Percentiles rank a stretch among this genome's conserved stretches.
phyloP scores from a whole-genome alignment of 1,140 invertebrate genomes.

The Hycleus cichorii region DNA sequence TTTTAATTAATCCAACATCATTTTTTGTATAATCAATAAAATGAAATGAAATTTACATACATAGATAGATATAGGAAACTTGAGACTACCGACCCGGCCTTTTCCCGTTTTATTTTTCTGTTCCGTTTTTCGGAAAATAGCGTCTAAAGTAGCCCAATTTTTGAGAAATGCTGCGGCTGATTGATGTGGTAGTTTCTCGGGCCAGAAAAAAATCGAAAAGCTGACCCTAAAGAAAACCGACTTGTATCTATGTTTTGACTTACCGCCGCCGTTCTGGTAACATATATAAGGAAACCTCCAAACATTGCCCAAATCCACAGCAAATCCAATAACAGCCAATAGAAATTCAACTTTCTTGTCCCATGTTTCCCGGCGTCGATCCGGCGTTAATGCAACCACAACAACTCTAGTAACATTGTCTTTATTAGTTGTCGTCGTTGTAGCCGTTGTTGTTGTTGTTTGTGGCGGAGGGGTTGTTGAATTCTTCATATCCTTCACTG shows the following conservation, averaged over 20 bases:
- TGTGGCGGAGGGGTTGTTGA: not conserved
- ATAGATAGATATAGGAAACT: too few species aligned
- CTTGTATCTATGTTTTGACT: conserved; percentile 16
- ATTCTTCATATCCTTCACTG: conserved; percentile 16
- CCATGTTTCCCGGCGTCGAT: conserved; percentile 61
- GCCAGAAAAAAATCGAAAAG: not conserved
- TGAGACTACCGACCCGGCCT: not conserved
- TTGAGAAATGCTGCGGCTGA: not conserved
- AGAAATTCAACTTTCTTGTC: conserved; percentile 84
- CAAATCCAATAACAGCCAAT: conserved; percentile 79
- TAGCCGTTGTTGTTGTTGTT: conserved; percentile 12
- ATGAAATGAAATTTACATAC: too few species aligned
- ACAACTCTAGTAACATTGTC: conserved; percentile 45
- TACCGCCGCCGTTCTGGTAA: conserved; percentile 72
- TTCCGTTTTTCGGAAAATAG: too few species aligned
- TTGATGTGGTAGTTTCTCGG: not conserved
- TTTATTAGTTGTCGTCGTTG: conserved; percentile 21
- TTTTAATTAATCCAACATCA: too few species aligned
- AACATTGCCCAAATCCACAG: conserved; percentile 77
- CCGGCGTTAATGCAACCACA: conserved; percentile 55
- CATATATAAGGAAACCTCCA: conserved; percentile 77
- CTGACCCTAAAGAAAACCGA: not conserved
- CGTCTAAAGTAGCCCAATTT: not conserved
- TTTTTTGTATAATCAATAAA: too few species aligned
- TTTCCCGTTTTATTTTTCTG: not conserved